phyloP scores from a whole-genome alignment of 2,113 vertebrate species.

The Myotis lucifugus region DNA sequence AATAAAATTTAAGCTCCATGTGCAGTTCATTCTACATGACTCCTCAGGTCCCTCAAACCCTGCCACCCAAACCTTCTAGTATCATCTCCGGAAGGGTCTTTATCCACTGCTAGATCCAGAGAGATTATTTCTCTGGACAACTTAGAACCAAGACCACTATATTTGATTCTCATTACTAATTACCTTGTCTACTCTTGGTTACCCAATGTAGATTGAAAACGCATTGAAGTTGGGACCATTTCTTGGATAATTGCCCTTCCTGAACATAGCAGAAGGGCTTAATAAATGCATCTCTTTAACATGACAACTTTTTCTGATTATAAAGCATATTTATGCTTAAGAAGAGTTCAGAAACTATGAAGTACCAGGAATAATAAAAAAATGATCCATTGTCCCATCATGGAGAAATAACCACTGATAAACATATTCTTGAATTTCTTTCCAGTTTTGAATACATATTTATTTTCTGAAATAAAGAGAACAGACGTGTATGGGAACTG shows the following conservation, averaged over 20 bases:
- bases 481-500: neutral
- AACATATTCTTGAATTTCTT: neutral
- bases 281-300: neutral
- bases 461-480: constrained; percentile 33
- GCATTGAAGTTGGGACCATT: neutral
- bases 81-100: neutral
- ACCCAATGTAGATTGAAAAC: neutral
- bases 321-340: neutral
- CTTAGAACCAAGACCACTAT: neutral
- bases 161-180: neutral
- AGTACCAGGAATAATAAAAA: neutral
- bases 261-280: neutral
- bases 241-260: neutral
- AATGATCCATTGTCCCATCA: neutral
- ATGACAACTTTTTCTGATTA: neutral
- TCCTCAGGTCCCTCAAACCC: neutral
- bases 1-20: neutral
- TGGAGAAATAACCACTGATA: neutral
- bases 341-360: neutral
- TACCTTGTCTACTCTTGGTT: neutral
- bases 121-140: neutral
- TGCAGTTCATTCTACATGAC: neutral
- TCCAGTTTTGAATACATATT: neutral
- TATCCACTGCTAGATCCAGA: neutral
- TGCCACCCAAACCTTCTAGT: neutral